A percentile compares a stretch with the other conserved stretches of the same genome.
phyloP scores from a whole-genome alignment of 1,140 invertebrate genomes.

The Sarcophaga peregrina region DNA sequence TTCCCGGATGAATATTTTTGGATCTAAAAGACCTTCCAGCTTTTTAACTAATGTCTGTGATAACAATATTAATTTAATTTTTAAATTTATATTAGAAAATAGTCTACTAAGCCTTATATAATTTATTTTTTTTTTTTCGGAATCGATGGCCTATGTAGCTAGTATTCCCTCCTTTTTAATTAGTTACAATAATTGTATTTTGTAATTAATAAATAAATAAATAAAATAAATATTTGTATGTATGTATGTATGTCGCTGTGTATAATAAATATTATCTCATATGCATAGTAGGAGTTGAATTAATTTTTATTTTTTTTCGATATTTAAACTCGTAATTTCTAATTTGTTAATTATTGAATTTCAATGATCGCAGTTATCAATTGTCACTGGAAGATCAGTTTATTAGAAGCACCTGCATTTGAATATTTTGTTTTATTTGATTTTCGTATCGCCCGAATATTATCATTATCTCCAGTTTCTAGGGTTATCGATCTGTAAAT shows the following conservation, averaged over 20 bases:
- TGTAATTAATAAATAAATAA: no score
- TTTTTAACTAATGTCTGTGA: no score
- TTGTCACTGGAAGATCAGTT: not conserved
- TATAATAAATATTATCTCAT: not conserved
- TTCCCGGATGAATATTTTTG: no score
- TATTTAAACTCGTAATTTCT: not conserved
- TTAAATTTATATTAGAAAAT: no score
- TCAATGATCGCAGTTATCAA: not conserved
- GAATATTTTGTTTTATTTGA: not conserved
- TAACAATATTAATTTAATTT: no score
- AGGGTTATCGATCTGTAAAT: slow-evolving; percentile 40
- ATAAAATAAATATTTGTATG: no score
- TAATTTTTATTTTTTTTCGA: not conserved
- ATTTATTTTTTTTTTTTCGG: no score
- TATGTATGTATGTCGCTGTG: not conserved
- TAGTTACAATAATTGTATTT: no score
- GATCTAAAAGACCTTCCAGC: no score
- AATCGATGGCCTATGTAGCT: no score
- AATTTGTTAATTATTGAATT: not conserved
- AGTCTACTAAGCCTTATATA: no score
- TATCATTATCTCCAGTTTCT: slow-evolving; percentile 31
- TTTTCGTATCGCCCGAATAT: not conserved
- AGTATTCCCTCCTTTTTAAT: no score
- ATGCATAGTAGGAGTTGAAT: not conserved
- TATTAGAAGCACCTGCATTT: not conserved